Base-by-base conservation (phyloP, 1,140 invertebrate genomes). In the Mamestra configurata region DNA sequence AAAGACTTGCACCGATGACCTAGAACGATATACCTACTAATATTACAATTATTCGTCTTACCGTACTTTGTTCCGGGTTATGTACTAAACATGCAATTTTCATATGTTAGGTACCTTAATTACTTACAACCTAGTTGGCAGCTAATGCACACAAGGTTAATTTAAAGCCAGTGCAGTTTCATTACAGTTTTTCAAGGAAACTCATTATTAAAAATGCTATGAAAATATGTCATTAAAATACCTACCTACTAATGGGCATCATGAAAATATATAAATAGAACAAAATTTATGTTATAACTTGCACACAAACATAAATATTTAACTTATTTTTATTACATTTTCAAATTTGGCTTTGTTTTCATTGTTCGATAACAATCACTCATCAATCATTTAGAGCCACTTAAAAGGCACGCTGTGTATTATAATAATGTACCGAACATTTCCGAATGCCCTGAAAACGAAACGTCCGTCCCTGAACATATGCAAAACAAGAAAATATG, bases 151-250 rank as follows among this genome's bases (percentile, higher is more conserved):
- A 24, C 40, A 49, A 70, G 66, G 66, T 70, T 70, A 70, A 70
- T 70, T 68, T 46, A 5, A 61, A 57, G 59, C 59, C 59, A 5
- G 64, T 68, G 40, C 66, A 70, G 40, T 43, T 35, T 46, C 22
- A 70, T 70, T 70, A 70, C 66, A 40, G 22, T 7, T 37, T 49
- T 70, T 46, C 66, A 70, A 70, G 66, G 66, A 46, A 70, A 70
- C 20, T 49, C 66, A 70, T 49, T 70, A 70, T 70, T 46, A 70
- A 27, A 46, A 49, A 70, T 49, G 22, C 6, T 37, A 49, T 70
- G n/a, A 70, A 70, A 70, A 49, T 70, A 11, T 70, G 40, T 46
- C 40, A 6, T 68, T 66, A n/a, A 20, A 70, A 46, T 46, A 70
- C 20, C 27, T 31, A n/a, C n/a, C n/a, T n/a, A n/a, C n/a, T 68